Evolutionary conservation across 1,140 invertebrate genomes (phyloP), one percentile per base, ranked within the genome.

Genomic region (Atta cephalotes): DNA sequence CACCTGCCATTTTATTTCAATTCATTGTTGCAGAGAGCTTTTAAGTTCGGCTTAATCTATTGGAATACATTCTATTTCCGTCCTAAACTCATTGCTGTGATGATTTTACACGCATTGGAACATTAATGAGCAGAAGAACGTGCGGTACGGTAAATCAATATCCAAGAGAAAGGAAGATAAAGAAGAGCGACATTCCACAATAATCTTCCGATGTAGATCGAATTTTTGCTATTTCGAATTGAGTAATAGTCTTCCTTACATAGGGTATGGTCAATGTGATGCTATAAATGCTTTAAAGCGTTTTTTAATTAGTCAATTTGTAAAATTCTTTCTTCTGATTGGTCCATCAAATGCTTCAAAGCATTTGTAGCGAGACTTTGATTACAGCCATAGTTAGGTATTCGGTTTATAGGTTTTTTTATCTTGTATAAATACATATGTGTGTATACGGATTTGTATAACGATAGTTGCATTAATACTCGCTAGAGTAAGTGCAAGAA

Each of bases 11-110:
- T 74, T 28, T 56, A 78, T 39, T 39, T 72, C 28, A 31, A 31
- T n/a, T 65, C 56, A 80, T 91, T 91, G 85, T 93, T 94, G 39
- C 88, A 95, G 95, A 89, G 95, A 95, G 92, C 92, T 95, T 63
- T 89, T 95, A 85, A 95, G 95, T 90, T 95, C 95, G 68, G 95
- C 95, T 86, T 95, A 95, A 92, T 74, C 56, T 80, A 91, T 80
- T 70, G 79, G 65, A 74, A 88, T 35, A 80, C 81, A 70, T 85
- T 58, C 71, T 66, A 88, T 92, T 89, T 94, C 93, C 94, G 94
- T 94, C 94, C 93, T 90, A 89, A 92, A 92, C 92, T 92, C 89
- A 87, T 93, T 92, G 89, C 94, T 95, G 94, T 95, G 94, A 95
- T 95, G 92, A 86, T 92, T 92, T 92, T 91, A 90, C 90, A 89